Percentiles rank a stretch among this genome's conserved stretches.
Evolutionary conservation across 2,113 vertebrate genomes (phyloP).

Genomic region (Amblyornis subalaris): DNA sequence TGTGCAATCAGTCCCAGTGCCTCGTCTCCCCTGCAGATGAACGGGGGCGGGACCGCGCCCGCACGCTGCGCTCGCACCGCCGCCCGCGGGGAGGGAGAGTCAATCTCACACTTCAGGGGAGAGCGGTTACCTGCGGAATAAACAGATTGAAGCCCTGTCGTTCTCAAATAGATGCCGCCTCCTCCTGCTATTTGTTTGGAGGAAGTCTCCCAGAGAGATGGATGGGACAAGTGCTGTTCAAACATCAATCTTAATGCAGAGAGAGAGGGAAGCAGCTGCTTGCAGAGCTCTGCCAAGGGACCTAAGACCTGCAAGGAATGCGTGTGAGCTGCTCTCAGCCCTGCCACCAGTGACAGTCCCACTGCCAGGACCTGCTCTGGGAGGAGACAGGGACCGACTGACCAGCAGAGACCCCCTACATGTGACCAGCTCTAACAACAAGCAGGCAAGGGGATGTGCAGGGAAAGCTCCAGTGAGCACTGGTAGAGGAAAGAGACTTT

Average conservation of each 20-base stretch:
- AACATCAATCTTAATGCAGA: neutral
- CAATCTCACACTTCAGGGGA: neutral
- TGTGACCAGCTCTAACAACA: accelerated
- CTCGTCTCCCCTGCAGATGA: conserved; percentile 16
- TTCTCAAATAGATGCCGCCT: neutral
- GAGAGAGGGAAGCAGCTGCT: neutral
- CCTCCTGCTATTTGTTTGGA: conserved; percentile 26
- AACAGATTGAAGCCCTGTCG: neutral
- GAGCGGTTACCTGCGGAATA: neutral
- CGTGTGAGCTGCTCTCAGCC: accelerated
- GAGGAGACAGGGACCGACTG: neutral
- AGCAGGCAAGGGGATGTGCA: accelerated
- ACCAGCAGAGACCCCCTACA: neutral
- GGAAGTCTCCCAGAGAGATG: conserved; percentile 4
- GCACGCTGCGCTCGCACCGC: accelerated
- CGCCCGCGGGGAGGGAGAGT: neutral
- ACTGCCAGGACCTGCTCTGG: neutral
- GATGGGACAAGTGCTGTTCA: neutral
- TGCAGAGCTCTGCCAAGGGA: neutral
- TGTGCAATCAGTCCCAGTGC: conserved; percentile 38
- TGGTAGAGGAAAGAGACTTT: no score
- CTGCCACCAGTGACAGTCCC: accelerated
- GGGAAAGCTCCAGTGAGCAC: neutral
- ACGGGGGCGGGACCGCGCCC: accelerated
- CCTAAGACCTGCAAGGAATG: accelerated